Conservation (phyloP, 2,113 vertebrate genomes). For the Chaetodon trifascialis region DNA sequence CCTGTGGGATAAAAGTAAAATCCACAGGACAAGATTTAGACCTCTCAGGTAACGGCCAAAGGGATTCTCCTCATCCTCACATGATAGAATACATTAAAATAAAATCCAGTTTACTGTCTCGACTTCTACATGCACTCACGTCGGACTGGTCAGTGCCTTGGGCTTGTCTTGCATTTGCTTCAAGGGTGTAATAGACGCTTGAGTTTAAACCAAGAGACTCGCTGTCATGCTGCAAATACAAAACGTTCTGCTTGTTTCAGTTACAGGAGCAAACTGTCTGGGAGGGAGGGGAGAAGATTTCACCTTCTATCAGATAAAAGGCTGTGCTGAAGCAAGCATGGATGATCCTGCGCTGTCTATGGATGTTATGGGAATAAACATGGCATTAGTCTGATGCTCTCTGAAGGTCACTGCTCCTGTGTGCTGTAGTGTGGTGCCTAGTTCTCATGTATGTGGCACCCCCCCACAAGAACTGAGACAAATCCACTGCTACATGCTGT, state of each 20-base stretch:
- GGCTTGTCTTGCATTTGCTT: conserved; percentile 57
- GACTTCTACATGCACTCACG: conserved; percentile 54
- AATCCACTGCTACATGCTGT: not conserved
- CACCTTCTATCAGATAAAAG: conserved; percentile 19
- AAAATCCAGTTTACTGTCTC: conserved; percentile 10
- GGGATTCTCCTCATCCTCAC: not conserved
- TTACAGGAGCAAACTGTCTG: conserved; percentile 27
- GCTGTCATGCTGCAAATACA: conserved; percentile 69
- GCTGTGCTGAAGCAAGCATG: not conserved
- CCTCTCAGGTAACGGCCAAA: not conserved
- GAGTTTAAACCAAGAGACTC: conserved; percentile 57
- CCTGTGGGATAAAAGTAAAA: conserved; percentile 59
- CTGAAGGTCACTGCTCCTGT: not conserved
- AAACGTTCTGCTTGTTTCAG: conserved; percentile 57
- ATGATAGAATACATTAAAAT: not conserved
- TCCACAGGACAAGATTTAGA: not conserved
- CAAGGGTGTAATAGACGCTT: conserved; percentile 56
- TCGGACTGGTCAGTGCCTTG: conserved; percentile 46
- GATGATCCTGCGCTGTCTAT: not conserved
- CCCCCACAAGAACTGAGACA: not conserved
- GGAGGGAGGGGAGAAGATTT: not conserved
- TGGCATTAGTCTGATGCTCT: not conserved
- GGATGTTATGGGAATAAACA: conserved; percentile 12
- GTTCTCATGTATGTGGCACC: not conserved
- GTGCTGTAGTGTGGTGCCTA: accelerated